phyloP scores from a whole-genome alignment of 2,113 vertebrate species.

The Rhinichthys klamathensis region DNA sequence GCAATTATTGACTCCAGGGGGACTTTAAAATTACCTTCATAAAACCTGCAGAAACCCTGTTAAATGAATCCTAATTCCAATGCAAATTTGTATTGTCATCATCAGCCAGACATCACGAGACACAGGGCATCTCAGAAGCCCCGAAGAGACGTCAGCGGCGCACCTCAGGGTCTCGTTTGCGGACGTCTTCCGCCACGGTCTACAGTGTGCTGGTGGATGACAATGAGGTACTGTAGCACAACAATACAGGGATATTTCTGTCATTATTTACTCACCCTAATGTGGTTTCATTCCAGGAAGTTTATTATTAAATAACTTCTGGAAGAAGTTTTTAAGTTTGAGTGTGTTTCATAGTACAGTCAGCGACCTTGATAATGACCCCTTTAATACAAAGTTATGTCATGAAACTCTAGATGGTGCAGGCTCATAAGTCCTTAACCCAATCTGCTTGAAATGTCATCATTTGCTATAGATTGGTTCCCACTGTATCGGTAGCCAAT shows the following conservation, averaged over 20 bases:
- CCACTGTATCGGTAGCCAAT: too few species aligned
- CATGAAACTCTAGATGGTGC: too few species aligned
- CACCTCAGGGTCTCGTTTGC: constrained; percentile 37
- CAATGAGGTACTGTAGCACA: constrained; percentile 50
- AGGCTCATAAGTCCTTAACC: too few species aligned
- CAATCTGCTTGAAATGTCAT: too few species aligned
- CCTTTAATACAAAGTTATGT: background rate
- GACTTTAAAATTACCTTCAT: too few species aligned
- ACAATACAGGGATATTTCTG: background rate
- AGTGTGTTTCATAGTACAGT: background rate
- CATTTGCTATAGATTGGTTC: too few species aligned
- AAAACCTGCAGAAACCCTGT: too few species aligned
- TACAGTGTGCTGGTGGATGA: constrained; percentile 75
- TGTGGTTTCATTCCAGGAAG: background rate
- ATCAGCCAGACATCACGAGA: constrained; percentile 29
- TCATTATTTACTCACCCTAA: background rate
- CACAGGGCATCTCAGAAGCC: background rate
- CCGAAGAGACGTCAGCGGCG: constrained; percentile 19
- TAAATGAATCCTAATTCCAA: background rate
- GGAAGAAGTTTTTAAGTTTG: background rate
- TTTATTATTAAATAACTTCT: background rate
- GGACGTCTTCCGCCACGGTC: constrained; percentile 62
- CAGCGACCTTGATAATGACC: background rate
- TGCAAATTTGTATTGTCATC: background rate
- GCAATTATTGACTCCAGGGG: too few species aligned